Evolutionary conservation across 1,140 invertebrate species (phyloP).

Genomic region (Schlechtendalia chinensis): DNA sequence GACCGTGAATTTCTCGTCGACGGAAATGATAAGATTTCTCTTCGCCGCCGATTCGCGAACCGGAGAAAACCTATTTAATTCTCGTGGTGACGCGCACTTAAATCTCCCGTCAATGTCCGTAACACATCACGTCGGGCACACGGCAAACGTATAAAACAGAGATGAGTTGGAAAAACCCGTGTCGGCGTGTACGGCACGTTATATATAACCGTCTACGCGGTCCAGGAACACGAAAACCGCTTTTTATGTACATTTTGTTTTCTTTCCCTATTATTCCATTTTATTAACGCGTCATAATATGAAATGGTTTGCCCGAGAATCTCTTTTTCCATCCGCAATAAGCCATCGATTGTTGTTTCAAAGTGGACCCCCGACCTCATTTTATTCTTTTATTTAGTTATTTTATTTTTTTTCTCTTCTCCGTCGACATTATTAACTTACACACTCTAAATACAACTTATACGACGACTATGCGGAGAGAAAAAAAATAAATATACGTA

Average conservation of each 20-base stretch:
- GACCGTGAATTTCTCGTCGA: not conserved
- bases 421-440: not conserved
- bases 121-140: too few species aligned
- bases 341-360: not conserved
- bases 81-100: not conserved
- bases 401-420: conserved; percentile 5
- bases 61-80: not conserved
- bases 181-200: not conserved
- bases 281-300: too few species aligned
- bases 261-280: too few species aligned
- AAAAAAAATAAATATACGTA: conserved; percentile 19
- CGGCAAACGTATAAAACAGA: not conserved
- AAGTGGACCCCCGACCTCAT: conserved; percentile 23
- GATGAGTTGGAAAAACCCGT: not conserved
- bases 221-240: not conserved
- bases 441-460: too few species aligned
- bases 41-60: not conserved
- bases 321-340: not conserved
- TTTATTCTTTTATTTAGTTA: too few species aligned
- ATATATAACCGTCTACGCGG: not conserved
- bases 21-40: conserved; percentile 17
- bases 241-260: too few species aligned
- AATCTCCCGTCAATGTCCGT: too few species aligned
- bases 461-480: not conserved
- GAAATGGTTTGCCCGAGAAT: too few species aligned